phyloP scores from a whole-genome alignment of 2,888 invertebrate species.

The Dusona sp. region DNA sequence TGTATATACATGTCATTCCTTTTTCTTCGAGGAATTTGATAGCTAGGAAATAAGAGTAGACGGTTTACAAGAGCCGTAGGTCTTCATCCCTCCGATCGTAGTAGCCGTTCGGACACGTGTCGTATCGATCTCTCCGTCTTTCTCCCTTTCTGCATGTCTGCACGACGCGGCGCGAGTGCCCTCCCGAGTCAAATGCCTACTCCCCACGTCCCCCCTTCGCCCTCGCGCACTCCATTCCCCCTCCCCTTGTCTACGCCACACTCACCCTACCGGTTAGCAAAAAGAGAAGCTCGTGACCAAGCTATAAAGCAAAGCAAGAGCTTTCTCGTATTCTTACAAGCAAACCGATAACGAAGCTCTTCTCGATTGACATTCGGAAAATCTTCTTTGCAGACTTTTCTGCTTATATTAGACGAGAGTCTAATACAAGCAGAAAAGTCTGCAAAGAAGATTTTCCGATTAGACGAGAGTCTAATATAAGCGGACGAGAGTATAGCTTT shows the following conservation, averaged over 20 bases:
- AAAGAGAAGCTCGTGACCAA: slow-evolving; percentile 32
- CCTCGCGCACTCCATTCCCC: neutral
- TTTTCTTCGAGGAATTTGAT: slow-evolving; percentile 63
- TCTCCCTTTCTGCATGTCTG: slow-evolving; percentile 64
- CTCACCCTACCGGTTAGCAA: slow-evolving; percentile 8
- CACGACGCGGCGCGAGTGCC: slow-evolving; percentile 60
- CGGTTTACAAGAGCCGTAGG: slow-evolving; percentile 69
- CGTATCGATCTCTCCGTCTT: slow-evolving; percentile 68
- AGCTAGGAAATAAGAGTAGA: slow-evolving; percentile 69
- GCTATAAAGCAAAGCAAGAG: slow-evolving; percentile 7
- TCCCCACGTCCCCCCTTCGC: neutral
- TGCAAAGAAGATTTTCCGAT: no score
- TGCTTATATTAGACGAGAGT: neutral
- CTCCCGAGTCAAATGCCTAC: slow-evolving; percentile 60
- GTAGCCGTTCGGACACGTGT: slow-evolving; percentile 67
- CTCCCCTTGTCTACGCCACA: neutral
- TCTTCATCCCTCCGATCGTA: slow-evolving; percentile 70
- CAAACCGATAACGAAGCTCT: slow-evolving; percentile 28
- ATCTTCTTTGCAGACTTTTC: slow-evolving; percentile 27
- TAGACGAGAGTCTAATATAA: neutral
- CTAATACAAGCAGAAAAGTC: neutral
- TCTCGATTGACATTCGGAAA: slow-evolving; percentile 16
- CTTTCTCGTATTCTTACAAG: slow-evolving; percentile 23
- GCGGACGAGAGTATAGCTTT: neutral
- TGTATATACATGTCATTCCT: slow-evolving; percentile 24